These are phyloP conservation scores for Leuciscus idus DNA, from an alignment of 2,113 vertebrate species.

Conservation along the genomic window DNA sequence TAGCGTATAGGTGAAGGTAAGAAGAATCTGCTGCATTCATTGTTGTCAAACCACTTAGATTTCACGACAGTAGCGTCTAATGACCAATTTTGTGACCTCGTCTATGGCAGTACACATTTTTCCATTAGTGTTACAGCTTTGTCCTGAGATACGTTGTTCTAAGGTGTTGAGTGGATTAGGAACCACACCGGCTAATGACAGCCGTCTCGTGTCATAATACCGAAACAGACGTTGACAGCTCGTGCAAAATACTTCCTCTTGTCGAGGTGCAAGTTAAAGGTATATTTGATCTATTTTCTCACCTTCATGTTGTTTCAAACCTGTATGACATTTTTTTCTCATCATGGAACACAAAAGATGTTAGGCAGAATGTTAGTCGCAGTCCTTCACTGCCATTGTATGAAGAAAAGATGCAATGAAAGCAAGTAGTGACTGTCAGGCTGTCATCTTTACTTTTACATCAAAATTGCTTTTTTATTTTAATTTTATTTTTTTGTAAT, in stretches of 20 bases:
- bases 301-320: neutral
- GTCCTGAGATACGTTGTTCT: neutral
- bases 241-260: neutral
- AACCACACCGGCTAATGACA: neutral
- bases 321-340: neutral
- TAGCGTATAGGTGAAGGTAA: constrained; percentile 30
- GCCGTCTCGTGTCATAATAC: neutral
- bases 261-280: neutral
- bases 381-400: neutral
- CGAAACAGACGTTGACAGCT: neutral
- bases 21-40: neutral
- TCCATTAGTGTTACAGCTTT: neutral
- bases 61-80: neutral
- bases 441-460: neutral
- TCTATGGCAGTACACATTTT: neutral
- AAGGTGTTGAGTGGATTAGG: neutral
- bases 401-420: neutral
- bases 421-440: neutral
- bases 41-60: neutral
- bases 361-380: neutral
- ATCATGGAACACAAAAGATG: neutral
- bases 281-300: neutral
- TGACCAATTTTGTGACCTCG: neutral
- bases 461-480: neutral
- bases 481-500: too few species aligned